Percentiles rank a stretch among this genome's conserved stretches.
These are phyloP conservation scores for Antheraea yamamai DNA, from an alignment of 2,888 invertebrate species.

Conservation along the genomic window DNA sequence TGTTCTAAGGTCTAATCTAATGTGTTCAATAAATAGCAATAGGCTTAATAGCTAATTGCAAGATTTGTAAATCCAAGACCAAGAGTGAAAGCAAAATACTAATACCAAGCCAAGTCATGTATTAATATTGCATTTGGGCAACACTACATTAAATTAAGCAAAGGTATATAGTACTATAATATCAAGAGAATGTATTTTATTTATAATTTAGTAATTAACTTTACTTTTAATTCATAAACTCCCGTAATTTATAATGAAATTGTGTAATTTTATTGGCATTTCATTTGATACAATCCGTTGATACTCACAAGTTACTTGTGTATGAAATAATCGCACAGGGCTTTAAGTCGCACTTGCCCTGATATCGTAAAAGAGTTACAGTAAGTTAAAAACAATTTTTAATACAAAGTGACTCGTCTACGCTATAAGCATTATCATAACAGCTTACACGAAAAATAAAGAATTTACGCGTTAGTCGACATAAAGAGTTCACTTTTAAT, in stretches of 20 bases:
- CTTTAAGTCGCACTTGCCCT: background rate
- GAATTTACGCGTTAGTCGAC: background rate
- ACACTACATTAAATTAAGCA: too few relatives aligned
- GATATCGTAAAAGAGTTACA: background rate
- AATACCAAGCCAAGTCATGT: too few relatives aligned
- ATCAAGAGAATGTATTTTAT: too few relatives aligned
- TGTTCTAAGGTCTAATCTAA: too few relatives aligned
- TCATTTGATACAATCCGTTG: background rate
- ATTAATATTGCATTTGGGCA: too few relatives aligned
- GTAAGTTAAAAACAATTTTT: background rate
- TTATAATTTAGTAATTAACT: too few relatives aligned
- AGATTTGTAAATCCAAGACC: too few relatives aligned
- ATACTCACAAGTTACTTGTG: background rate
- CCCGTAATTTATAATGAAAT: background rate
- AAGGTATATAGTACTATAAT: too few relatives aligned
- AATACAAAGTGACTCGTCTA: background rate
- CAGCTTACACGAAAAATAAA: background rate
- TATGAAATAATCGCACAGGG: slow-evolving; percentile 1
- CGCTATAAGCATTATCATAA: background rate
- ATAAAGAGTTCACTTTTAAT: background rate
- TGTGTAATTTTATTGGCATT: background rate
- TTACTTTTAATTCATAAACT: background rate
- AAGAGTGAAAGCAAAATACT: too few relatives aligned
- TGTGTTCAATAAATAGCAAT: too few relatives aligned
- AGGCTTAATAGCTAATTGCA: too few relatives aligned